Evolutionary conservation across 2,797 vertebrate species (phyloP), one percentile per base, ranked within the genome.

Genomic region (Telmatherina bonti): DNA sequence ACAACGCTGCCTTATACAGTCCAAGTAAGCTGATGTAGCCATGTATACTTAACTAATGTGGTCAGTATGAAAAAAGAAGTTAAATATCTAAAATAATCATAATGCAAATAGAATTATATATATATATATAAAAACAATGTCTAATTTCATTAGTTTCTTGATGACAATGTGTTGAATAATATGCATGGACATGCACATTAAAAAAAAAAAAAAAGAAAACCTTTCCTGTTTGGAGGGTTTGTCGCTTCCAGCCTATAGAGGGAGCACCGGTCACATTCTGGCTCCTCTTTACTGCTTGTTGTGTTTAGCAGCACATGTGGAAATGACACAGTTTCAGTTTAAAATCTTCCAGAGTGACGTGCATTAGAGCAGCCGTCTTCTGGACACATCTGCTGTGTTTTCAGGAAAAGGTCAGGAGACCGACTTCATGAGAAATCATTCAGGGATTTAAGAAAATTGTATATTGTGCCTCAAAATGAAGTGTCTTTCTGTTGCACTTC

Each of bases 381-480:
- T 74, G 74, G 71, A 63, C 69, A 79, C 63, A 75, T 59, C 73
- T 57, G 67, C 67, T 77, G 67, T 64, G 53, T 62, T 61, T 47
- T 33, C 18, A 68, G 31, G 30, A 65, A 84, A 84, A 85, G 77
- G 72, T 69, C 76, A 76, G 2, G 53, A 56, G 49, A 53, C 12
- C 6, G 22, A 52, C 2, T 3, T 33, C 30, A 8, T 5, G 38
- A 41, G 53, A 30, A 5, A 29, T 45, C 35, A 12, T 33, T 8
- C 33, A 33, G 33, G 9, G 7, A 33, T 31, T 38, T 16, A 41
- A 5, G 18, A 18, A 41, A 36, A 15, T 6, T 16, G 15, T 2
- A 38, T 13, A 41, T 16, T 41, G 38, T 41, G 5, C 18, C 38
- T 18, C 11, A 11, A 41, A 41, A 16, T 41, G 13, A 15, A 41